phyloP scores from a whole-genome alignment of 1,140 invertebrate species.

The Philaenus spumarius region DNA sequence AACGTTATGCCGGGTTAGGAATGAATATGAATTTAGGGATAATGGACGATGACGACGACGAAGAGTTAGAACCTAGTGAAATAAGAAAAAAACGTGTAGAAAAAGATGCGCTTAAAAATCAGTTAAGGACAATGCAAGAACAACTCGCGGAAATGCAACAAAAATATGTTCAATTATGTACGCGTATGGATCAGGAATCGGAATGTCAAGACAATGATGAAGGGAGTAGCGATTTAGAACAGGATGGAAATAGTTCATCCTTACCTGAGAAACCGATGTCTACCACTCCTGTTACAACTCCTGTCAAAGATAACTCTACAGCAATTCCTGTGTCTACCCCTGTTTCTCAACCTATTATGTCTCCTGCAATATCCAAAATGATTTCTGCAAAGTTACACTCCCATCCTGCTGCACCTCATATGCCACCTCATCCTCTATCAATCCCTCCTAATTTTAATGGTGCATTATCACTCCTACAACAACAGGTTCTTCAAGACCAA shows the following conservation, averaged over 20 bases:
- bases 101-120: conserved; percentile 75
- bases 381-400: conserved; percentile 56
- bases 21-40: conserved; percentile 38
- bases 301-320: conserved; percentile 46
- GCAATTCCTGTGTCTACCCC: conserved; percentile 41
- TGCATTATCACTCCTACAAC: conserved; percentile 31
- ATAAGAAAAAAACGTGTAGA: conserved; percentile 75
- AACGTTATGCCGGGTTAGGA: conserved; percentile 50
- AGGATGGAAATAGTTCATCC: conserved; percentile 43
- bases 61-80: conserved; percentile 58
- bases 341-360: conserved; percentile 50
- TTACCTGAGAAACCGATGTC: conserved; percentile 43
- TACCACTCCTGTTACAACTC: conserved; percentile 50
- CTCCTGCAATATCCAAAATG: conserved; percentile 63
- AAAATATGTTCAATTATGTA: conserved; percentile 79
- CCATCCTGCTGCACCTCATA: conserved; percentile 43
- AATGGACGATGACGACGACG: conserved; percentile 60
- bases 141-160: conserved; percentile 86
- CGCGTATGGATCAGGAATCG: conserved; percentile 67
- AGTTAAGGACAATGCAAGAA: conserved; percentile 79
- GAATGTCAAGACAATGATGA: conserved; percentile 69
- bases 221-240: conserved; percentile 58
- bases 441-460: conserved; percentile 33
- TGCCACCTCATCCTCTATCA: conserved; percentile 26
- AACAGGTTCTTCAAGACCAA: conserved; percentile 35